phyloP scores from a whole-genome alignment of 2,888 invertebrate genomes.

The Helleia helle region DNA sequence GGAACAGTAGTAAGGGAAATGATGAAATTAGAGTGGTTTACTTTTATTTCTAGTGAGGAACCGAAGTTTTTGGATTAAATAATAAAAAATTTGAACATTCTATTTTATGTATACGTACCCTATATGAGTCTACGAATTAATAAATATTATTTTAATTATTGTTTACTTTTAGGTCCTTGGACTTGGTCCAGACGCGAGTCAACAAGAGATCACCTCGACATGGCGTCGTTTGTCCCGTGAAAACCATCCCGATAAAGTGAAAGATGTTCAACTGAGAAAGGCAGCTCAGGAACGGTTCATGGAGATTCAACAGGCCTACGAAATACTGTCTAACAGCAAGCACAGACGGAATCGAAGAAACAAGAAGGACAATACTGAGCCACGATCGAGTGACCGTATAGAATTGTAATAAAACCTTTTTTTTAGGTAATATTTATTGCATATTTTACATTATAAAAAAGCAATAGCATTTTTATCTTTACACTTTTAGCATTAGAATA shows the following conservation, averaged over 20 bases:
- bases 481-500: no score
- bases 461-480: no score
- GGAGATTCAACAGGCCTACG: slow-evolving; percentile 95
- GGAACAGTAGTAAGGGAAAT: no score
- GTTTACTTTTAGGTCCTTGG: slow-evolving; percentile 76
- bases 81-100: no score
- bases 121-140: no score
- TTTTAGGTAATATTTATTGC: no score
- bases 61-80: no score
- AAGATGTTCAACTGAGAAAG: slow-evolving; percentile 78
- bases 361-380: slow-evolving; percentile 77
- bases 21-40: no score
- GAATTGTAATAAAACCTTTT: slow-evolving; percentile 18
- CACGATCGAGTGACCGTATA: slow-evolving; percentile 18
- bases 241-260: slow-evolving; percentile 93
- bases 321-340: slow-evolving; percentile 88
- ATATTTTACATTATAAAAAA: no score
- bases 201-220: slow-evolving; percentile 86
- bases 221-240: slow-evolving; percentile 89
- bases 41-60: no score
- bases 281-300: slow-evolving; percentile 90
- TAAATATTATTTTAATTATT: slow-evolving; percentile 12
- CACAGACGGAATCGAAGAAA: slow-evolving; percentile 82
- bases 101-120: no score
- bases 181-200: slow-evolving; percentile 84